Percentiles rank a stretch among this genome's conserved stretches.
These are phyloP conservation scores for Hippoglossus stenolepis DNA, from an alignment of 2,113 vertebrate genomes.

Conservation along the genomic window DNA sequence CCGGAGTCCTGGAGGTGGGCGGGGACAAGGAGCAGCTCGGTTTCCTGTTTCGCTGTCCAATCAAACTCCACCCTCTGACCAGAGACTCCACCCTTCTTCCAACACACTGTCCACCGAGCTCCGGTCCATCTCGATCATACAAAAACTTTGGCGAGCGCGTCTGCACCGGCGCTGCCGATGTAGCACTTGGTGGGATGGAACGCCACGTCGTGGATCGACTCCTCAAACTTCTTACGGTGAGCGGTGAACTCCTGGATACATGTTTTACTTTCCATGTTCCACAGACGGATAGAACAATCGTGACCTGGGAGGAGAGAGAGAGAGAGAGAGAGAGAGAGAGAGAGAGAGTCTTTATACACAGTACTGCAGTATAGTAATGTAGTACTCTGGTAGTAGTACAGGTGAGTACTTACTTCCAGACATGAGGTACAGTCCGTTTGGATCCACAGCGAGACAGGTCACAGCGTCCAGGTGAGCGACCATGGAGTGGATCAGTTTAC, in stretches of 20 bases:
- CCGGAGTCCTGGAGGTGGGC: conserved; percentile 44
- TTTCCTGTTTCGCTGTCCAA: no score
- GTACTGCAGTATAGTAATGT: background rate
- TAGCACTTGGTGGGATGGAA: conserved; percentile 97
- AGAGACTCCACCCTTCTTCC: background rate
- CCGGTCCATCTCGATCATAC: conserved; percentile 79
- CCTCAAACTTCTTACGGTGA: conserved; percentile 95
- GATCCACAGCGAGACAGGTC: conserved; percentile 96
- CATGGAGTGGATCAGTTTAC: conserved; percentile 96
- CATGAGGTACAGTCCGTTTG: conserved; percentile 98
- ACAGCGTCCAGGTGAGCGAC: conserved; percentile 97
- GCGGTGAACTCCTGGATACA: conserved; percentile 98
- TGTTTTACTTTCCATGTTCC: conserved; percentile 98
- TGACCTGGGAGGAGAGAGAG: conserved; percentile 83
- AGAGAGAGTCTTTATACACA: no score
- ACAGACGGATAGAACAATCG: conserved; percentile 96
- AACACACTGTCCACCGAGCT: conserved; percentile 27
- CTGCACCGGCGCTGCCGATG: conserved; percentile 95
- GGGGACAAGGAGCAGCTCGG: background rate
- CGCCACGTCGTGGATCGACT: conserved; percentile 96
- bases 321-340: no score
- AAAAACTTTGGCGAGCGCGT: conserved; percentile 97
- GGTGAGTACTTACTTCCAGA: conserved; percentile 92
- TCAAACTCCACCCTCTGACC: background rate
- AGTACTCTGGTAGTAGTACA: background rate